Base-by-base conservation (phyloP, 1,140 invertebrate species). In the Cydia strobilella region DNA sequence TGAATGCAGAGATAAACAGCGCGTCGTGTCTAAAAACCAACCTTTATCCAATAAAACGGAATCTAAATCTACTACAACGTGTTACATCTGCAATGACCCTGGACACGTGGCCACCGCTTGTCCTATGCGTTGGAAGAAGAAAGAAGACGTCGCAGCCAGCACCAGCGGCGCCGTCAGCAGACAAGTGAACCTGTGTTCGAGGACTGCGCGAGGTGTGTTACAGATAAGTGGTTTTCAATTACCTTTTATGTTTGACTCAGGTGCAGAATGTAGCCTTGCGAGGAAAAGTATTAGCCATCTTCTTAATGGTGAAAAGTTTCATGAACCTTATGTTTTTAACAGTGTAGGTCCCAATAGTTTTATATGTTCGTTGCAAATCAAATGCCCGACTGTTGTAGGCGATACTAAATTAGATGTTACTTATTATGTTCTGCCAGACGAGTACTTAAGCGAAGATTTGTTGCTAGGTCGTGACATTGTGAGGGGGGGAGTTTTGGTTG, bases 61-160 rank as follows among this genome's bases (percentile, higher is more conserved):
- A 23, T 4, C 48, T 42, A 42, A 66, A 45, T 39, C 42, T 48
- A 42, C 1, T 12, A 1, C 39, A 18, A 15, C 71, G 23, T 81
- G 76, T 48, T 80, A 75, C 45, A 71, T 75, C 0, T 80, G 81
- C 20, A 12, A 20, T n/a, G 23, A 75, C 6, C 12, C 48, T 5
- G 73, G 74, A 7, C 80, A 83, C 71, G 18, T 80, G 2, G 78
- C 59, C n/a, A n/a, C n/a, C n/a, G n/a, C n/a, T n/a, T n/a, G n/a
- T n/a, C n/a, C n/a, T n/a, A n/a, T n/a, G n/a, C 65, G 74, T 12
- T 74, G 63, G n/a, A 73, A 42, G 62, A 82, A 82, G 25, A 77
- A 75, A 45, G 62, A 80, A 72, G 62, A 77, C 15, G 3, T 0
- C 48, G 13, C 65, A 9, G 18, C 72, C 18, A 42, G 20, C 20